phyloP scores from a whole-genome alignment of 2,113 vertebrate species.

The Microcebus lehilahytsara region DNA sequence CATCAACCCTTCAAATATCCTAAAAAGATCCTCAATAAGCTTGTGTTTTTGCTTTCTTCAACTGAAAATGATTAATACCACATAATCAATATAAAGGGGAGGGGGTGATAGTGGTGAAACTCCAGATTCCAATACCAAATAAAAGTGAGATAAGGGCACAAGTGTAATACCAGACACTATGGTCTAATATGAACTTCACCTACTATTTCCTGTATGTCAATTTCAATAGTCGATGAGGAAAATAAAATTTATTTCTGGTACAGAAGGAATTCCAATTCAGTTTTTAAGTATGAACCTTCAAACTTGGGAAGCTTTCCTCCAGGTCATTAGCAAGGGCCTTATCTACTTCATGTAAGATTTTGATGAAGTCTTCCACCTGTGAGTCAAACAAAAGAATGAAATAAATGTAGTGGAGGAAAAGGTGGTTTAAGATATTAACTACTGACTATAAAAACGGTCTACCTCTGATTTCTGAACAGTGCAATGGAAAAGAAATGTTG shows the following conservation, averaged over 20 bases:
- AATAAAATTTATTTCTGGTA: constrained; percentile 65
- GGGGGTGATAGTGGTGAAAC: neutral
- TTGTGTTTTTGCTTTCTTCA: constrained; percentile 4
- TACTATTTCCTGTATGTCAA: neutral
- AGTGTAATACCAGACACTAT: neutral
- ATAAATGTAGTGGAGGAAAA: neutral
- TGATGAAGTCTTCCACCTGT: constrained; percentile 91
- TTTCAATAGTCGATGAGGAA: constrained; percentile 35
- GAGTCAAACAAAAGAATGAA: constrained; percentile 59
- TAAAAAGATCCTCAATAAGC: neutral
- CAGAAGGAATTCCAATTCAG: constrained; percentile 47
- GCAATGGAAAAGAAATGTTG: neutral
- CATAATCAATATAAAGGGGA: neutral
- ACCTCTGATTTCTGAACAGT: neutral
- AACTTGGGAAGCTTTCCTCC: constrained; percentile 86
- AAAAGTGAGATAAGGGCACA: neutral
- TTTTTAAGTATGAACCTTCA: constrained; percentile 76
- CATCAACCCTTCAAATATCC: neutral
- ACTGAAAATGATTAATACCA: neutral
- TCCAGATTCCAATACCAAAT: neutral
- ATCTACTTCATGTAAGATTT: constrained; percentile 88
- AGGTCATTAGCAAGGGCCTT: constrained; percentile 87
- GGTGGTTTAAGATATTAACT: neutral
- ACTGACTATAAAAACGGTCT: neutral
- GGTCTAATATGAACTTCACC: neutral